These are phyloP conservation scores for Rhineura floridana DNA, from an alignment of 2,113 vertebrate species.

Conservation along the genomic window DNA sequence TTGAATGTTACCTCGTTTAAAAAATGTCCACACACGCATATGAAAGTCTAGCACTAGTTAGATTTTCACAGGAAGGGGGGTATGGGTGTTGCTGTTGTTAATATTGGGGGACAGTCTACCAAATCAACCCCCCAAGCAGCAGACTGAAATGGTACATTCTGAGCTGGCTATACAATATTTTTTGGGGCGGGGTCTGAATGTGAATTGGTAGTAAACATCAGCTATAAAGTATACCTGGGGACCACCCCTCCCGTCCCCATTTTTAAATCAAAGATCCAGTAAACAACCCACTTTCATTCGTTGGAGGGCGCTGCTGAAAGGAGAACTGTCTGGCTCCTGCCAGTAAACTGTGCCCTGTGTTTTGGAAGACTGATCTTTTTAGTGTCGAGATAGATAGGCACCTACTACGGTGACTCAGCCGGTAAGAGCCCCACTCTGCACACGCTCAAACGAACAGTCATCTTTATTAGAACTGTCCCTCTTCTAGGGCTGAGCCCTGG, in stretches of 20 bases:
- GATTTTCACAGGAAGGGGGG: neutral
- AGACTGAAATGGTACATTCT: neutral
- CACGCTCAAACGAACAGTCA: neutral
- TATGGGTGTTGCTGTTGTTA: neutral
- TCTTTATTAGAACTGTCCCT: neutral
- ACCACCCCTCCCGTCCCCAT: no score
- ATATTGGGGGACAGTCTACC: neutral
- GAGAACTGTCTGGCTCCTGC: neutral
- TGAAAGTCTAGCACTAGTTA: neutral
- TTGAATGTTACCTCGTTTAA: neutral
- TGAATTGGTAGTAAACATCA: neutral
- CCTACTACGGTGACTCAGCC: fast-evolving
- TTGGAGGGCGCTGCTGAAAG: neutral
- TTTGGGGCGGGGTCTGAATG: neutral
- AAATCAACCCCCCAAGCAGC: neutral
- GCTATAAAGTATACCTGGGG: neutral
- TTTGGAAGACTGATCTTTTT: neutral
- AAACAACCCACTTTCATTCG: neutral
- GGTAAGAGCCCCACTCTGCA: neutral
- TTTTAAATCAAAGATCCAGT: neutral
- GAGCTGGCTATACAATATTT: neutral
- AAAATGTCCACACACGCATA: neutral
- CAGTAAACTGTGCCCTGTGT: neutral
- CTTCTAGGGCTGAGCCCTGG: neutral
- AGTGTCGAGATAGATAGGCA: no score